These are phyloP conservation scores for Acipenser transmontanus DNA, from an alignment of 2,797 vertebrate species.

Conservation along the genomic window DNA sequence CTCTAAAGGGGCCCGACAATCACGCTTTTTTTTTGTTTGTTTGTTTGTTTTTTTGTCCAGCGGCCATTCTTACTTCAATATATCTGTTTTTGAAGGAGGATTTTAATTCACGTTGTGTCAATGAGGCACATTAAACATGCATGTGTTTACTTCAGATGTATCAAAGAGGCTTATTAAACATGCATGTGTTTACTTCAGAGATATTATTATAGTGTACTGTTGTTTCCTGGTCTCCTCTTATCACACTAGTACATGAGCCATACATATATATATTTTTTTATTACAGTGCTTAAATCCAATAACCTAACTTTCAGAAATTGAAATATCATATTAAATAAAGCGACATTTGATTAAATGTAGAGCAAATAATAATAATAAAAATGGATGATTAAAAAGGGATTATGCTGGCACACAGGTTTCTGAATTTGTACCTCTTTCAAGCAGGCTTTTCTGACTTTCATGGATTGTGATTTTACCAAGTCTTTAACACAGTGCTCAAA, in stretches of 20 bases:
- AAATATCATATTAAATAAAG: slow-evolving; percentile 64
- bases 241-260: slow-evolving; percentile 30
- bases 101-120: too few species aligned
- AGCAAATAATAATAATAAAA: slow-evolving; percentile 55
- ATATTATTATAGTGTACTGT: too few species aligned
- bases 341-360: slow-evolving; percentile 61
- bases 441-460: slow-evolving; percentile 37
- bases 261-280: slow-evolving; percentile 37
- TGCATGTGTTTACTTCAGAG: too few species aligned
- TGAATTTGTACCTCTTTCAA: slow-evolving; percentile 49
- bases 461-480: slow-evolving; percentile 41
- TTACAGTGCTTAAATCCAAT: slow-evolving; percentile 37
- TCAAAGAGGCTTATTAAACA: too few species aligned
- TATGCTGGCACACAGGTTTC: slow-evolving; percentile 37
- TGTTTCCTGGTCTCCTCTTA: background rate
- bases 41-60: slow-evolving; percentile 1
- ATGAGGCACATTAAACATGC: too few species aligned
- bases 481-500: too few species aligned
- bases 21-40: slow-evolving; percentile 20
- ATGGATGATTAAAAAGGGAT: slow-evolving; percentile 67
- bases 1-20: slow-evolving; percentile 28
- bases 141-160: too few species aligned
- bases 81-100: background rate
- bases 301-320: slow-evolving; percentile 42
- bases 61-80: background rate